Evolutionary conservation across 2,888 invertebrate genomes (phyloP).

Genomic region (Mechanitis mazaeus): DNA sequence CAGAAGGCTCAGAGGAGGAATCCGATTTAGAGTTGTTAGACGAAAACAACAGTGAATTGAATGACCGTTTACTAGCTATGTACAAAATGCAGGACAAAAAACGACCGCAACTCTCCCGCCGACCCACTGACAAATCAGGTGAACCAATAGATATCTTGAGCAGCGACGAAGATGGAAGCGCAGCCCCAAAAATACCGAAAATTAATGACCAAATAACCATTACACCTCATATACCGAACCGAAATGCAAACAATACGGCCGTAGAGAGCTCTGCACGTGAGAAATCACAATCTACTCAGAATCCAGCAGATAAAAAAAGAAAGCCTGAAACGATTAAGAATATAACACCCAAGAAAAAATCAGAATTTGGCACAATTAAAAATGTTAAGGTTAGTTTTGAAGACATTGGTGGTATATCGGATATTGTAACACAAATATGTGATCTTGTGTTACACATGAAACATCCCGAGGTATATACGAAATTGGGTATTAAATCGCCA

Average conservation of each 20-base stretch:
- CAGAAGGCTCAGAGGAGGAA: constrained; percentile 78
- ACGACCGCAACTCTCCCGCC: constrained; percentile 55
- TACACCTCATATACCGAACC: constrained; percentile 62
- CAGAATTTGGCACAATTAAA: constrained; percentile 55
- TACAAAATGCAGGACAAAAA: constrained; percentile 72
- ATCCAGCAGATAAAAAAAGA: constrained; percentile 56
- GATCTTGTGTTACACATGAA: constrained; percentile 89
- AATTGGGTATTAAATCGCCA: constrained; percentile 90
- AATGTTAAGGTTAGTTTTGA: constrained; percentile 78
- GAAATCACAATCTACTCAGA: constrained; percentile 48
- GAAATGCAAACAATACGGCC: constrained; percentile 45
- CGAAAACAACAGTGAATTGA: constrained; percentile 86
- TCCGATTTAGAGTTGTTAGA: constrained; percentile 85
- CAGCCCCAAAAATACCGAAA: constrained; percentile 68
- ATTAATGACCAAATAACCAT: constrained; percentile 71
- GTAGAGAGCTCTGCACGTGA: constrained; percentile 38
- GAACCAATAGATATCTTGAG: constrained; percentile 69
- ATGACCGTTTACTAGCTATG: constrained; percentile 73
- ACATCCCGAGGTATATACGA: constrained; percentile 91
- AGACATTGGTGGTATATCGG: constrained; percentile 89
- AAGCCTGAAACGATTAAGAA: constrained; percentile 47
- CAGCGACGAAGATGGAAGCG: constrained; percentile 62
- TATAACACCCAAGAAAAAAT: constrained; percentile 49
- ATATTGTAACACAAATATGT: constrained; percentile 81
- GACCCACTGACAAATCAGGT: constrained; percentile 59